A percentile compares a stretch with the other conserved stretches of the same genome.
phyloP scores from a whole-genome alignment of 2,888 invertebrate species.

The Dicyrtoma fusca region DNA sequence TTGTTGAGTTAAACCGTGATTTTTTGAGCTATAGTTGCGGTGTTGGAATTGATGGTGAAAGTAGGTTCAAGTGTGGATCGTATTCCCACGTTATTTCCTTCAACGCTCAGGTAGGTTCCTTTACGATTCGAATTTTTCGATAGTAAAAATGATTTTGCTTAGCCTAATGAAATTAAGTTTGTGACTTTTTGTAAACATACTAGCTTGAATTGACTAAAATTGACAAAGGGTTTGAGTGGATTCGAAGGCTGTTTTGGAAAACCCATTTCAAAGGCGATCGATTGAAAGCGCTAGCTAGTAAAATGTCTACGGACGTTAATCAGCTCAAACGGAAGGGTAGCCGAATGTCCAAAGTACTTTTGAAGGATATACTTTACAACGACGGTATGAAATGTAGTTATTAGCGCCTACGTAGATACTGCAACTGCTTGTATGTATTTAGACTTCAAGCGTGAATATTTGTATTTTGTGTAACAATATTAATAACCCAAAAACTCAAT shows the following conservation, averaged over 20 bases:
- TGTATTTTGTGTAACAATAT: not conserved
- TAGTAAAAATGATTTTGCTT: too few relatives aligned
- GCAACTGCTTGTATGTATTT: too few relatives aligned
- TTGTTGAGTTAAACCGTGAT: conserved; percentile 76
- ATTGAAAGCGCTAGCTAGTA: conserved; percentile 75
- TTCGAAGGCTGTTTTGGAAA: conserved; percentile 74
- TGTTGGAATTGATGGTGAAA: conserved; percentile 67
- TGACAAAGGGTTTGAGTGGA: conserved; percentile 72
- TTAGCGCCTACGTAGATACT: too few relatives aligned
- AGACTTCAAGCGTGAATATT: not conserved
- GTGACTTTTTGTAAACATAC: too few relatives aligned
- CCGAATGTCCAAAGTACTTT: conserved; percentile 68
- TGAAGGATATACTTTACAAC: conserved; percentile 66
- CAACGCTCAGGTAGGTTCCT: conserved; percentile 66
- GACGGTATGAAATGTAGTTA: conserved; percentile 64
- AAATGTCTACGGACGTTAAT: conserved; percentile 72
- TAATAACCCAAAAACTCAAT: not conserved
- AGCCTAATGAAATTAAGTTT: too few relatives aligned
- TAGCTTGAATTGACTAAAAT: conserved; percentile 61
- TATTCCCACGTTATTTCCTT: conserved; percentile 71
- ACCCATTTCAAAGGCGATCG: conserved; percentile 74
- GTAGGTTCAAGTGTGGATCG: conserved; percentile 72
- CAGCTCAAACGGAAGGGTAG: conserved; percentile 74
- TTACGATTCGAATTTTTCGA: too few relatives aligned
- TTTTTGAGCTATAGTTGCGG: conserved; percentile 68